These are phyloP conservation scores for Dinothrombium tinctorium DNA, from an alignment of 1,140 invertebrate genomes.

Conservation along the genomic window DNA sequence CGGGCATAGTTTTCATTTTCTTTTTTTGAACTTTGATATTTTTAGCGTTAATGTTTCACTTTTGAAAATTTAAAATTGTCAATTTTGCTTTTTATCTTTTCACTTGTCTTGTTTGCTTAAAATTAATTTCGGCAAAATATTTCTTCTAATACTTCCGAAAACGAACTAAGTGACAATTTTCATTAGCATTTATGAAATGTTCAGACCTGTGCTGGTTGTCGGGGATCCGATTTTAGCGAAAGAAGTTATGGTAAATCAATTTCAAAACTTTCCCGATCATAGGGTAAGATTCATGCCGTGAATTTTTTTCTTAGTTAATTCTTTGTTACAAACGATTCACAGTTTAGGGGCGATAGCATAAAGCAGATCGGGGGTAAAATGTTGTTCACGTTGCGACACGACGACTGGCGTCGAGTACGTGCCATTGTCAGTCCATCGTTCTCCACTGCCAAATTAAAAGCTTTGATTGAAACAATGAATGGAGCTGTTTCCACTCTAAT, in stretches of 20 bases:
- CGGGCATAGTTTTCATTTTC: too few species aligned
- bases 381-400: slow-evolving; percentile 8
- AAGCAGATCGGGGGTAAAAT: slow-evolving; percentile 1
- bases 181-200: neutral
- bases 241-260: slow-evolving; percentile 18
- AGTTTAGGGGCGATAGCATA: slow-evolving; percentile 1
- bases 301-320: neutral
- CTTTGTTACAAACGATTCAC: neutral
- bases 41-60: too few species aligned
- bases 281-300: neutral
- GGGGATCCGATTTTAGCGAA: slow-evolving; percentile 18
- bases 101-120: too few species aligned
- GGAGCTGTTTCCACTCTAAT: slow-evolving; percentile 11
- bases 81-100: too few species aligned
- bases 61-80: too few species aligned
- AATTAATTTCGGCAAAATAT: too few species aligned
- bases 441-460: slow-evolving; percentile 28
- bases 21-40: too few species aligned
- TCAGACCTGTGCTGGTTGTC: slow-evolving; percentile 16
- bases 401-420: slow-evolving; percentile 18
- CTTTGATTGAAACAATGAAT: slow-evolving; percentile 13
- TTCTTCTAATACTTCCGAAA: too few species aligned
- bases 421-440: slow-evolving; percentile 15
- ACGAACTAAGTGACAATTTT: too few species aligned
- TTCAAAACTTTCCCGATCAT: slow-evolving; percentile 15